phyloP scores from a whole-genome alignment of 2,888 invertebrate species.

The Homarus gammarus region DNA sequence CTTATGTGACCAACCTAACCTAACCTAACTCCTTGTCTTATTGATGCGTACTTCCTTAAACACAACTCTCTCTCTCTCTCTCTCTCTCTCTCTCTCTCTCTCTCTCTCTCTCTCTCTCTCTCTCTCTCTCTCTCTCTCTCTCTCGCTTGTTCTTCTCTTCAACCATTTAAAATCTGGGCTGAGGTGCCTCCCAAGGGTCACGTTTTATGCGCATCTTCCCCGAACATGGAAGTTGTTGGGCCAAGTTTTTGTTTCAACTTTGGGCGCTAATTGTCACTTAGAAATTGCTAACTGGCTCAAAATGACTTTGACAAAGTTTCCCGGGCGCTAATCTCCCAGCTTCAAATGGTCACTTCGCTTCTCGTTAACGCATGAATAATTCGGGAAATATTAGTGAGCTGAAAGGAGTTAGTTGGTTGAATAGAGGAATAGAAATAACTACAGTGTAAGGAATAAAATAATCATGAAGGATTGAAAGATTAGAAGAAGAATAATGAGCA shows the following conservation, averaged over 20 bases:
- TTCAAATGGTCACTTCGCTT: conserved; percentile 64
- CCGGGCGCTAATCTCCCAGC: conserved; percentile 61
- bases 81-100: neutral
- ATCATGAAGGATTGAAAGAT: too few species aligned
- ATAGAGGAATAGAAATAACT: neutral
- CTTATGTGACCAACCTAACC: neutral
- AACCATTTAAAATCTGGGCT: conserved; percentile 47
- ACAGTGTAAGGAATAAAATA: conserved; percentile 43
- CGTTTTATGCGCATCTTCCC: conserved; percentile 60
- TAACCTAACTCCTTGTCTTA: neutral
- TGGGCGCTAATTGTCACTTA: conserved; percentile 66
- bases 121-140: conserved; percentile 2
- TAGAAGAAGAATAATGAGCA: too few species aligned
- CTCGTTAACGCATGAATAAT: conserved; percentile 66
- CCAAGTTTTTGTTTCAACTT: conserved; percentile 61
- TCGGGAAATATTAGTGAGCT: conserved; percentile 41
- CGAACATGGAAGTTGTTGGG: conserved; percentile 29
- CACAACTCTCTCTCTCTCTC: neutral
- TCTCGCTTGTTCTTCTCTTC: neutral
- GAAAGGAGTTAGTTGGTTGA: neutral
- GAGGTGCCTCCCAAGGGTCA: conserved; percentile 17
- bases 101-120: neutral
- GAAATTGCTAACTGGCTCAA: conserved; percentile 68
- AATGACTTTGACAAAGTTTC: conserved; percentile 68
- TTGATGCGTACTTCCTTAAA: neutral